Percentiles rank a stretch among this genome's conserved stretches.
Conservation (phyloP, 2,113 vertebrate species). For the rabbit (Oryctolagus cuniculus) region mOryCun1.1 NC_091446.1:76785001-76785500, state of each 20-base stretch:
- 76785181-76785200: background rate
- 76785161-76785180: background rate
- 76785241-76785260: background rate
- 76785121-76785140: background rate
- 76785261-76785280: slow-evolving; percentile 24
- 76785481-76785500: background rate
- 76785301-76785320: background rate
- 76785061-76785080: background rate
- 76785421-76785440: slow-evolving; percentile 46
- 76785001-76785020: background rate
- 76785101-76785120: slow-evolving; percentile 53
- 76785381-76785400: slow-evolving; percentile 1
- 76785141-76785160: slow-evolving; percentile 20
- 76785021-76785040: slow-evolving; percentile 47
- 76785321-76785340: background rate
- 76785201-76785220: background rate
- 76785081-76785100: slow-evolving; percentile 1
- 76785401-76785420: background rate
- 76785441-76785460: slow-evolving; percentile 57
- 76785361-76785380: background rate
- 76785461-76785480: slow-evolving; percentile 62
- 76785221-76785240: background rate
- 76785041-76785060: slow-evolving; percentile 51
- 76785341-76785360: background rate
- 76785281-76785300: background rate